Conservation (phyloP, 2,113 vertebrate genomes). For the Labeo catla region DNA sequence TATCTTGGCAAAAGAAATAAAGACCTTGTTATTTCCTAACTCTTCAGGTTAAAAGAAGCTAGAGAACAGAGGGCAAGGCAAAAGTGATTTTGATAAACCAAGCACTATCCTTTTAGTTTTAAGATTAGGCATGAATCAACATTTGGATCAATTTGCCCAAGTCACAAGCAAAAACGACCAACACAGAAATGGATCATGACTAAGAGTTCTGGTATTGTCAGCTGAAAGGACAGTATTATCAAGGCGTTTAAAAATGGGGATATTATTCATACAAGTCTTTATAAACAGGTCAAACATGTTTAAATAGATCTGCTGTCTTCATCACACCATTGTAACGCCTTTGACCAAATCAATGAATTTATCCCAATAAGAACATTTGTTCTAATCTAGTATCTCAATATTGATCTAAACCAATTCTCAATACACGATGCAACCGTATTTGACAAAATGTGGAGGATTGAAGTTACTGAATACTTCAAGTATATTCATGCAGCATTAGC, state of each 20-base stretch:
- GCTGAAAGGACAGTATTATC: not conserved
- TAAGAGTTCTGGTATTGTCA: not conserved
- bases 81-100: not conserved
- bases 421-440: not conserved
- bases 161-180: not conserved
- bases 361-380: not conserved
- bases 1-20: not conserved
- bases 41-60: not conserved
- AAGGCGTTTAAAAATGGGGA: not conserved
- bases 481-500: not conserved
- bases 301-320: not conserved
- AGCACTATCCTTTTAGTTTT: not conserved
- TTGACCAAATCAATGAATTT: not conserved
- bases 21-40: not conserved
- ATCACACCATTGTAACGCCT: not conserved
- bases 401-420: not conserved
- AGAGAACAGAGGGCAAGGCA: not conserved
- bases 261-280: not conserved
- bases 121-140: not conserved
- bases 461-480: not conserved
- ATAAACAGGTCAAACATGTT: conserved; percentile 18
- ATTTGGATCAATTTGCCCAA: not conserved
- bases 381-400: not conserved
- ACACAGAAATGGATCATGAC: not conserved
- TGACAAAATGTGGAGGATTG: not conserved